Base-by-base conservation (phyloP, 2,797 vertebrate species). In the Sebastes matsubarae region DNA sequence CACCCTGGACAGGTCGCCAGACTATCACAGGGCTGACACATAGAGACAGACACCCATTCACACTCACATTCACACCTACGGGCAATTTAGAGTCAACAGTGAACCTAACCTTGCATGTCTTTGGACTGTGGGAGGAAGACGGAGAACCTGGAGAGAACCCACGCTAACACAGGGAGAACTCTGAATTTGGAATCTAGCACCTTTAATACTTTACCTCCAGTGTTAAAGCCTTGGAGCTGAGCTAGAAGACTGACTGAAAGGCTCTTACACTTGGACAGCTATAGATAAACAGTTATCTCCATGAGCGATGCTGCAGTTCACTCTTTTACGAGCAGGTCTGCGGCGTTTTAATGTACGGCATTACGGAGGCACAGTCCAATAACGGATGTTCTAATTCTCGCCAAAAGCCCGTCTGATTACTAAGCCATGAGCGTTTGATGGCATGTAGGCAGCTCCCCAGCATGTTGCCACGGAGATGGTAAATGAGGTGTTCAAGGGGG, bases 401-500 rank as follows among this genome's bases (percentile, higher is more conserved):
- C 66, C 68, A n/a, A 42, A 42, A 58, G 63, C 32, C 78, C 12
- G 25, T 16, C 67, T 77, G 75, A 91, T 89, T 82, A 82, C 72
- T 61, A 63, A 71, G 25, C 61, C 80, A 1, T 3, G 66, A 85
- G 83, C 79, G 81, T 84, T 83, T 82, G 87, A 92, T 88, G 86
- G 83, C 82, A 70, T 69, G 80, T 59, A 64, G 83, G 77, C 78
- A 32, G 54, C 30, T 76, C 60, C 46, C 55, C 29, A 2, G 32
- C 54, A 38, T 29, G 63, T 87, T 82, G 68, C 88, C 82, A 75
- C 67, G 61, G 89, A 70, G 85, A 89, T 88, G 88, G 71, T 85
- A 93, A 94, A 95, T 93, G 91, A 89, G 86, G 90, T 90, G 92
- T 89, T 89, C 71, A 80, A 69, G 78, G 86, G 80, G 88, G 82